A percentile compares a stretch with the other conserved stretches of the same genome.
Conservation (phyloP, 2,113 vertebrate species). For the Alethe diademata region DNA sequence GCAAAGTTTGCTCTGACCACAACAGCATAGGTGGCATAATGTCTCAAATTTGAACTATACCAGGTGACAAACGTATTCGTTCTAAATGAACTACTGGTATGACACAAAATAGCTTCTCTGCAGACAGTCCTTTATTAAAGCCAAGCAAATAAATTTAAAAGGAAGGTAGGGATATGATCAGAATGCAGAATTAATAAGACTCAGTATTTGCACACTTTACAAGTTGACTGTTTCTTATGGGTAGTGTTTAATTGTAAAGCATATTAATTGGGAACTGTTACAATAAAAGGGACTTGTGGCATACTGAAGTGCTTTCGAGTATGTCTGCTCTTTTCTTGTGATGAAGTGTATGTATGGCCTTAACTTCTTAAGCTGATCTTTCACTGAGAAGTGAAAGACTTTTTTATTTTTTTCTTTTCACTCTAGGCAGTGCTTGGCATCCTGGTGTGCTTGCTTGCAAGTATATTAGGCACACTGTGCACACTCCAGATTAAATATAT, state of each 20-base stretch:
- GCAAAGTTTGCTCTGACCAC: not conserved
- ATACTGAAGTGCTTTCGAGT: not conserved
- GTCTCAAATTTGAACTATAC: not conserved
- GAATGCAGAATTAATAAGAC: not conserved
- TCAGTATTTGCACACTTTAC: not conserved
- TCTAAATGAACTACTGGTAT: not conserved
- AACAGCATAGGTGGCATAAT: not conserved
- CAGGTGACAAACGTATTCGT: accelerated
- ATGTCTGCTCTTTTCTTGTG: not conserved
- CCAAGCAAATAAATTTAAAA: not conserved
- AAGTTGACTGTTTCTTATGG: not conserved
- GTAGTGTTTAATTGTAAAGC: not conserved
- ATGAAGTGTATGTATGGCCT: not conserved
- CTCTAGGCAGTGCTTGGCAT: not conserved
- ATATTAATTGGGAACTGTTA: not conserved
- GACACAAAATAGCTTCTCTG: not conserved
- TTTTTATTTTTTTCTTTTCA: too few relatives aligned
- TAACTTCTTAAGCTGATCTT: not conserved
- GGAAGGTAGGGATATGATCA: not conserved
- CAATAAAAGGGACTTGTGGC: not conserved
- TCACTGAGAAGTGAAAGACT: not conserved
- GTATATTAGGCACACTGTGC: not conserved
- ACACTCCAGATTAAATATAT: not conserved
- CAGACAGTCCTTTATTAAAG: not conserved
- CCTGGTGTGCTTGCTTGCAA: not conserved